These are phyloP conservation scores for Pterocles orientalis DNA, from an alignment of 2,113 vertebrate species.

Conservation along the genomic window DNA sequence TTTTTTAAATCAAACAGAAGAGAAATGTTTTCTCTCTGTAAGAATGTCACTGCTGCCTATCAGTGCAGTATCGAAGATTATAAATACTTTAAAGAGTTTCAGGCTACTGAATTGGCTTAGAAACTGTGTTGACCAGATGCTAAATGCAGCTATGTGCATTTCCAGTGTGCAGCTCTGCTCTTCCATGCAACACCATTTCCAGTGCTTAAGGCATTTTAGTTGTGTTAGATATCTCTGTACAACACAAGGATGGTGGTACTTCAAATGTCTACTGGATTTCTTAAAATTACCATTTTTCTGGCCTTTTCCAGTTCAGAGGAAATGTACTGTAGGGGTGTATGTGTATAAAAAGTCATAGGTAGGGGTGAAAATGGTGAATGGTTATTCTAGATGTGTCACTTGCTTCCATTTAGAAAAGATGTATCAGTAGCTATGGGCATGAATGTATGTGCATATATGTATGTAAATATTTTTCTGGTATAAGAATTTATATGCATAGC, in stretches of 20 bases:
- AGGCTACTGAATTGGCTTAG: not conserved
- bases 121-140: not conserved
- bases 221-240: not conserved
- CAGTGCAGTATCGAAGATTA: not conserved
- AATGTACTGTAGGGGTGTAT: fast-evolving
- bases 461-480: not conserved
- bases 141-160: not conserved
- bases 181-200: not conserved
- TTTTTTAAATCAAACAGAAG: not conserved
- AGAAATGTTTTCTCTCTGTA: not conserved
- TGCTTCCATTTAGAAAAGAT: not conserved
- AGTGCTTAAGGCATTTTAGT: not conserved
- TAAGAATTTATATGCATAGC: not conserved
- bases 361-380: not conserved
- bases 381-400: not conserved
- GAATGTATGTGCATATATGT: not conserved
- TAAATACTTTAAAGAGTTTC: not conserved
- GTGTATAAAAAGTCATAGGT: not conserved
- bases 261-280: not conserved
- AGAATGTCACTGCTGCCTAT: not conserved
- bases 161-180: not conserved
- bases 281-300: not conserved
- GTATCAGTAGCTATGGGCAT: not conserved
- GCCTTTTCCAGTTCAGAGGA: not conserved
- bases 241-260: not conserved